Conservation (phyloP, 2,113 vertebrate genomes). For the Phalacrocorax pelagicus region DNA sequence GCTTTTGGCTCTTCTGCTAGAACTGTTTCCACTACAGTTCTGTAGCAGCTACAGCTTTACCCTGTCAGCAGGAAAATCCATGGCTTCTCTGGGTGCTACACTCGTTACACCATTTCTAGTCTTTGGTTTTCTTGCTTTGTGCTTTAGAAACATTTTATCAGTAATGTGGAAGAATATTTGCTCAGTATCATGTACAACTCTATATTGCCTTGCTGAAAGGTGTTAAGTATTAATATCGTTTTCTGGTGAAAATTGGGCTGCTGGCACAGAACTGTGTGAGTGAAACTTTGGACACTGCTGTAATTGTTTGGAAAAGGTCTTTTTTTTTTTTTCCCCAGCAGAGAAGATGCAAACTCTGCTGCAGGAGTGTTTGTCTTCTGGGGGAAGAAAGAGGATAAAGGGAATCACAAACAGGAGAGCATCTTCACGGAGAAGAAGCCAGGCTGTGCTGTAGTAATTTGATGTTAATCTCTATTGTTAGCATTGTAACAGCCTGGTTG, state of each 20-base stretch:
- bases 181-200: rapidly evolving
- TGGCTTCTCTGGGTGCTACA: background rate
- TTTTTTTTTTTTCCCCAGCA: background rate
- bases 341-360: background rate
- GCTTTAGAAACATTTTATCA: background rate
- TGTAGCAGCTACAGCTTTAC: background rate
- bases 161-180: background rate
- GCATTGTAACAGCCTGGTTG: background rate
- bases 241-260: background rate
- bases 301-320: background rate
- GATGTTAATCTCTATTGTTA: background rate
- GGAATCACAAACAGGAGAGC: background rate
- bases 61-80: background rate
- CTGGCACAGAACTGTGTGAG: background rate
- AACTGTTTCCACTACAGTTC: background rate
- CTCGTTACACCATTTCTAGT: background rate
- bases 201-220: background rate
- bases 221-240: background rate
- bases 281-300: background rate
- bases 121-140: background rate
- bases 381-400: background rate
- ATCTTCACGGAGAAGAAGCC: background rate
- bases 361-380: background rate
- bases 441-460: background rate
- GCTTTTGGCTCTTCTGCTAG: background rate